phyloP scores from a whole-genome alignment of 2,888 invertebrate genomes.

The Heliconius ismenius region DNA sequence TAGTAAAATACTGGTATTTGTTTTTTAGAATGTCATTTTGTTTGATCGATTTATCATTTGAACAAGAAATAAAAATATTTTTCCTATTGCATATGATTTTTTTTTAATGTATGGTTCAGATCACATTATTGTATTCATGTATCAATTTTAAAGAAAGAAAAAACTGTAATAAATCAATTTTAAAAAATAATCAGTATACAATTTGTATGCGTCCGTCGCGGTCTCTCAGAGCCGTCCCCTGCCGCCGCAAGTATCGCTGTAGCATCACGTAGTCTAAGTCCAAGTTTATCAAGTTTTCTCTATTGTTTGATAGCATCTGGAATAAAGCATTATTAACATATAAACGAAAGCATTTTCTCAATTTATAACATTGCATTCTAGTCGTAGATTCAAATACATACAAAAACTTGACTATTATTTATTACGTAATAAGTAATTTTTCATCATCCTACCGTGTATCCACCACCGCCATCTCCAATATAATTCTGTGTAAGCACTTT shows the following conservation, averaged over 20 bases:
- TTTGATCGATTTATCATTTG: conserved; percentile 1
- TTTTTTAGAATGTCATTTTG: background rate
- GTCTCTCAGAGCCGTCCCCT: conserved; percentile 75
- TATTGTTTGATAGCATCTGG: conserved; percentile 75
- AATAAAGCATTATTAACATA: conserved; percentile 1
- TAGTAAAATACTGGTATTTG: background rate
- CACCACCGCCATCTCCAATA: conserved; percentile 86
- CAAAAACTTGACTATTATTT: too few species aligned
- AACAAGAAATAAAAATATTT: conserved; percentile 19
- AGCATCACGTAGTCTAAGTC: conserved; percentile 80
- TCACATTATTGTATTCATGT: background rate
- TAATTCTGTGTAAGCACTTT: conserved; percentile 83
- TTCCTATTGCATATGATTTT: conserved; percentile 1
- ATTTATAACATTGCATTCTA: too few species aligned
- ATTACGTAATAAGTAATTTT: background rate
- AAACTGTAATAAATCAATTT: background rate
- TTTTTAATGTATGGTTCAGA: background rate
- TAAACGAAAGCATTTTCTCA: too few species aligned
- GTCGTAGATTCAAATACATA: too few species aligned
- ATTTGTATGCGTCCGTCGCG: conserved; percentile 81
- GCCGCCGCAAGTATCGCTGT: conserved; percentile 74
- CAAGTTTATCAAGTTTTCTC: conserved; percentile 74
- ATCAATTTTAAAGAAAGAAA: background rate
- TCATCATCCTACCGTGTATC: conserved; percentile 75
- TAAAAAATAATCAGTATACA: conserved; percentile 50